Base-by-base conservation (phyloP, 2,113 vertebrate genomes). In the Petrocephalus zakoni region DNA sequence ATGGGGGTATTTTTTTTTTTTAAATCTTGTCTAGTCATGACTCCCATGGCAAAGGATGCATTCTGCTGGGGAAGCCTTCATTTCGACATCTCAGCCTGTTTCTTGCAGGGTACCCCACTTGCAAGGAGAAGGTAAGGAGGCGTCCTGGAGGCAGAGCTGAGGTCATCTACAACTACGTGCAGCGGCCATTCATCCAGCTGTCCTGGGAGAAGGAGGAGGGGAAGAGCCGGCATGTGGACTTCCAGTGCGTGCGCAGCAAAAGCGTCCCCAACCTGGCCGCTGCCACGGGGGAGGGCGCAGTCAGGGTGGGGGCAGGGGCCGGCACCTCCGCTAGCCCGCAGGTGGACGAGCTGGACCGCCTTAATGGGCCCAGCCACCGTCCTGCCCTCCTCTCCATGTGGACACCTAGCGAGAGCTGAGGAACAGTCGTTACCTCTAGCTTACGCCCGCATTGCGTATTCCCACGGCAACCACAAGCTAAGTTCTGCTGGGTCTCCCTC, bases 191-290 rank as follows among this genome's bases (percentile, higher is more conserved):
- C 92, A 96, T 97, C 91, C 96, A 96, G 93, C 96, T 96, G 95
- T 97, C 96, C 0, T 97, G 96, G 96, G 96, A 97, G 37, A 97
- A 97, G 93, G 96, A 97, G 37, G 96, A 96, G 88, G 96, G 96
- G 5, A 97, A 97, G 90, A 97, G 96, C 90, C 96, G 96, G 1
- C 96, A 97, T 0, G 96, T 96, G 0, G 96, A 97, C 89, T 97
- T 96, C 93, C 96, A 97, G 90, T 97, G 96, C 0, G 96, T 97
- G 0, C 93, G 95, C 22, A 96, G 96, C 94, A 97, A 96, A 85
- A 96, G 96, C 49, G 94, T 96, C 0, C 96, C 96, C 2, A 96
- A 96, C 90, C 93, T 96, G 17, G 95, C 95, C 47, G 91, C 93
- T 72, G 92, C 93, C 58, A 92, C 93, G 0, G 96, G 95, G 22